Percentiles rank a stretch among this genome's conserved stretches.
These are phyloP conservation scores for Crotalus viridis DNA, from an alignment of 2,113 vertebrate genomes.

Conservation along the genomic window DNA sequence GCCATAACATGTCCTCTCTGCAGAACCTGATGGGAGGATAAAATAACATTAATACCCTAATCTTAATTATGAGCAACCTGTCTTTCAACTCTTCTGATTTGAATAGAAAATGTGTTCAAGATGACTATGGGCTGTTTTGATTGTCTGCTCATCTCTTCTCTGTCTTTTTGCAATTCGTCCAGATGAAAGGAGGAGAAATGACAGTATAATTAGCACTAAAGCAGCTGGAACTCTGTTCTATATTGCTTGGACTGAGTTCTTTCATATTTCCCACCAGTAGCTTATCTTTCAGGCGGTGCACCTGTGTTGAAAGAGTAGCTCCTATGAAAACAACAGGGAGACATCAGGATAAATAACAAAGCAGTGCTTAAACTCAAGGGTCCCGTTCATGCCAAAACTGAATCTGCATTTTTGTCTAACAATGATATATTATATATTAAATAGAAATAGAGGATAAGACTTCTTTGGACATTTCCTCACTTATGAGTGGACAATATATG, in stretches of 20 bases:
- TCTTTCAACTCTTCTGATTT: not conserved
- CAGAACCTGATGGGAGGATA: not conserved
- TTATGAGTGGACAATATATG: not conserved
- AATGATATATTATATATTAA: not conserved
- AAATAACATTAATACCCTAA: not conserved
- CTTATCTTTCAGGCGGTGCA: not conserved
- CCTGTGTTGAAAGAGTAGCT: not conserved
- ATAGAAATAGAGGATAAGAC: not conserved
- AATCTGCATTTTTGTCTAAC: not conserved
- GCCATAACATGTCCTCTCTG: not conserved
- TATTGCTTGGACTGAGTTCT: not conserved
- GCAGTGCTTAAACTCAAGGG: not conserved
- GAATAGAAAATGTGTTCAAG: not conserved
- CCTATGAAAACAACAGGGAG: not conserved
- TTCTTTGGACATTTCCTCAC: not conserved
- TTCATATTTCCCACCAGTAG: not conserved
- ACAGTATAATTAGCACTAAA: not conserved
- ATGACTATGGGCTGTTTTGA: not conserved
- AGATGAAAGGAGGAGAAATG: not conserved
- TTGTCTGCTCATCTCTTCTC: not conserved
- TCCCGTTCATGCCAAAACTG: not conserved
- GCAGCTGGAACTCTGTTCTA: not conserved
- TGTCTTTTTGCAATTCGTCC: not conserved
- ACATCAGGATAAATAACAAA: not conserved
- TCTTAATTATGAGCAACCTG: not conserved